Base-by-base conservation (phyloP, 2,113 vertebrate species). In the Procavia capensis region DNA sequence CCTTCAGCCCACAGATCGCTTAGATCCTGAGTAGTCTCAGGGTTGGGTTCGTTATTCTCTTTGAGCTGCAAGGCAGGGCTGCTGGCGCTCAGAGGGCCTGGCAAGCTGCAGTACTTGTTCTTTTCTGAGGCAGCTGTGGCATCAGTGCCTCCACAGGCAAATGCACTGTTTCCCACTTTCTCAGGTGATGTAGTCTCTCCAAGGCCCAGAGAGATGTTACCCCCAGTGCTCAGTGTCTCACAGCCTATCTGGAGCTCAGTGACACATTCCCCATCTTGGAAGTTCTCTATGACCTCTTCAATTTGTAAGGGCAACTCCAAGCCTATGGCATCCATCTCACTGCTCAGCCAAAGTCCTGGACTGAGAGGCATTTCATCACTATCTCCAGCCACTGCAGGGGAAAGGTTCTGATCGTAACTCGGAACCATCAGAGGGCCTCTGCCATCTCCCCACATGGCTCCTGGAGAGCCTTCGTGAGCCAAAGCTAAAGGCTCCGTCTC, bases 241-340 rank as follows among this genome's bases (percentile, higher is more conserved):
- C n/a, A 25, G 31, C n/a, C 70, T 78, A 57, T 76, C 85, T 74
- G 85, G 41, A n/a, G 54, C 80, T 91, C 90, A 29, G 68, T 45
- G 50, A 72, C 31, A 41, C 27, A 75, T 13, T 80, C 64, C 47
- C 66, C 54, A 39, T 63, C 59, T 3, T 47, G 85, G 64, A 95
- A 91, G 50, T 29, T 91, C 7, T 95, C 88, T 87, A 47, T 57
- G 83, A 95, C 89, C 72, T 88, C 93, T 80, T 94, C 88, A 0
- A 86, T 94, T 68, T 94, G 82, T 78, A 94, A 90, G 45, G 97
- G 94, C 80, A 95, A 17, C 59, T 96, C 88, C 59, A 96, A 70
- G 43, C 47, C 64, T 34, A 81, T 1, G 1, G 31, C 24, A 25
- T 80, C 91, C 76, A 86, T 85, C 43, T 89, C 88, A 78, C 57